phyloP scores from a whole-genome alignment of 2,113 vertebrate genomes.

The Chamaetylas fuelleborni region DNA sequence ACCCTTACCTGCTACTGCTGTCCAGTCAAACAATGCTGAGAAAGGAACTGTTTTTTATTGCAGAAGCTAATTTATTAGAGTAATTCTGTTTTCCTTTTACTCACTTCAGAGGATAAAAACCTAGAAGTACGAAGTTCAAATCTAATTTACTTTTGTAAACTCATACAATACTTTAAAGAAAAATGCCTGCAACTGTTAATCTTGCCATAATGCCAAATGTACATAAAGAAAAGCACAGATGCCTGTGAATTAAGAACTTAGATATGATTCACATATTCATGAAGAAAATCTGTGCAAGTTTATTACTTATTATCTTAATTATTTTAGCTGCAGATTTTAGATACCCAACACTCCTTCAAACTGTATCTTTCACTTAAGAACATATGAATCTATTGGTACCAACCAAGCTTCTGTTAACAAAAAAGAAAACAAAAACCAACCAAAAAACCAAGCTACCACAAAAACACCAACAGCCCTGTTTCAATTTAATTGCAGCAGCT shows the following conservation, averaged over 20 bases:
- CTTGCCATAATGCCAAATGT: not conserved
- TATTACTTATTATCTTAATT: not conserved
- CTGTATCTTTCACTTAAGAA: not conserved
- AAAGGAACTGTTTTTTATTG: not conserved
- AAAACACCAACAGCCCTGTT: not conserved
- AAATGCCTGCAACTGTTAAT: not conserved
- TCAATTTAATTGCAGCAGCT: not conserved
- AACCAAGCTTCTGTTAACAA: not conserved
- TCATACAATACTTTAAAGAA: not conserved
- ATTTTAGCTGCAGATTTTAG: not conserved
- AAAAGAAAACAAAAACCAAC: not conserved
- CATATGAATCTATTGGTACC: not conserved
- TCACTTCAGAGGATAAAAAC: not conserved
- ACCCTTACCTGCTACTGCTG: not conserved
- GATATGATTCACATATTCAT: not conserved
- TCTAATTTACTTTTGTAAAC: not conserved
- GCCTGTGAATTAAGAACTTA: not conserved
- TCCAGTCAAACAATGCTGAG: not conserved
- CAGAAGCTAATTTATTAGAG: not conserved
- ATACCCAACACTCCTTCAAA: not conserved
- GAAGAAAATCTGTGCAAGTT: not conserved
- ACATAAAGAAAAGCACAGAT: not conserved
- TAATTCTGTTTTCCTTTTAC: not conserved
- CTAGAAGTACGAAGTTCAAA: not conserved
- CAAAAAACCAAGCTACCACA: not conserved